Conservation (phyloP, 2,797 vertebrate genomes). For the Myotis daubentonii region DNA sequence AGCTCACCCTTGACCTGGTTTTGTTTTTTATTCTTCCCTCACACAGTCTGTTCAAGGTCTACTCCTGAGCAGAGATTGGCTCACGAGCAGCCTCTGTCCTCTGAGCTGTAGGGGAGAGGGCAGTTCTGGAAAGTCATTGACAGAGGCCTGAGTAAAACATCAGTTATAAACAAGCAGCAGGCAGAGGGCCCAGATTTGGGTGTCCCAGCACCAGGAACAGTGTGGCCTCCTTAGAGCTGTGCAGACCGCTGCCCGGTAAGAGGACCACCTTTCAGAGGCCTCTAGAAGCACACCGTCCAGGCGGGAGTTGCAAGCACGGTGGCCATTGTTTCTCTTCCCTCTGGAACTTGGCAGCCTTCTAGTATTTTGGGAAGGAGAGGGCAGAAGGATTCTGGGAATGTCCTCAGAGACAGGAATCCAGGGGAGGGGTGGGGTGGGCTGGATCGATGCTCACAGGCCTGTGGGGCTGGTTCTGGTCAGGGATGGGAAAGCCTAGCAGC, state of each 20-base stretch:
- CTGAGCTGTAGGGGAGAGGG: neutral
- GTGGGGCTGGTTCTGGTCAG: neutral
- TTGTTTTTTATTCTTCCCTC: conserved; percentile 26
- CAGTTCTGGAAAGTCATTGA: conserved; percentile 20
- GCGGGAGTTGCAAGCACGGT: accelerated
- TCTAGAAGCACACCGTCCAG: neutral
- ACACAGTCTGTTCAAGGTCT: conserved; percentile 40
- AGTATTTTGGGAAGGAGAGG: neutral
- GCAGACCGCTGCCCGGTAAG: neutral
- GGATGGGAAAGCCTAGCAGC: neutral
- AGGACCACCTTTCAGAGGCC: neutral
- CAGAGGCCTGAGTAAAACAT: neutral
- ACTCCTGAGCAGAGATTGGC: conserved; percentile 1
- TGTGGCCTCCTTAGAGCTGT: neutral
- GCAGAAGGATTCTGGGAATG: neutral
- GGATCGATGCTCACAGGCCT: neutral
- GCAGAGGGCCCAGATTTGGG: neutral
- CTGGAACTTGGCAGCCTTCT: neutral
- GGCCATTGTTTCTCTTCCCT: neutral
- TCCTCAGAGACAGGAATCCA: neutral
- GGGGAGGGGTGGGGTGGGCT: neutral
- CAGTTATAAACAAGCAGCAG: neutral
- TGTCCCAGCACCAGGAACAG: neutral
- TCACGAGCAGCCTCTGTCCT: neutral
- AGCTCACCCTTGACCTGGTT: conserved; percentile 54